Percentiles rank a stretch among this genome's conserved stretches.
Evolutionary conservation across 2,113 vertebrate genomes (phyloP).

Genomic region (Gadus macrocephalus): DNA sequence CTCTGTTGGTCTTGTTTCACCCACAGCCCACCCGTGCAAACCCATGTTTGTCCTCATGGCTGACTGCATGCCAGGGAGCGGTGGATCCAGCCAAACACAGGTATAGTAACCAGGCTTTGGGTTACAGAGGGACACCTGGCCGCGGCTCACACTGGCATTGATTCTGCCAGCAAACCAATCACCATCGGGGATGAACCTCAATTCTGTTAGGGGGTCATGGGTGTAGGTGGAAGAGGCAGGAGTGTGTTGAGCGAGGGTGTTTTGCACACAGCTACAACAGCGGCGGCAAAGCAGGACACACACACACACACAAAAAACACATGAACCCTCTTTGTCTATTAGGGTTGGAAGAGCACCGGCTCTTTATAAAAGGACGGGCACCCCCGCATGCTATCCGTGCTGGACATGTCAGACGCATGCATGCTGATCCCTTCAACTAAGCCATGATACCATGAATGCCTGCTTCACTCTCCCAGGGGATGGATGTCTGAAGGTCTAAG

Average conservation of each 20-base stretch:
- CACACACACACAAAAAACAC: conserved; percentile 50
- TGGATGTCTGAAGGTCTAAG: conserved; percentile 27
- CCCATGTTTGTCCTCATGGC: conserved; percentile 65
- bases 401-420: conserved; percentile 32
- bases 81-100: conserved; percentile 64
- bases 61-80: conserved; percentile 58
- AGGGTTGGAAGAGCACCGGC: conserved; percentile 56
- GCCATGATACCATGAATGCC: conserved; percentile 58
- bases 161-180: conserved; percentile 71
- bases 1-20: no score
- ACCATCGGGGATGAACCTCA: conserved; percentile 67
- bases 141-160: conserved; percentile 55
- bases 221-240: conserved; percentile 62
- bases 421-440: conserved; percentile 51
- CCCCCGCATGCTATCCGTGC: conserved; percentile 53
- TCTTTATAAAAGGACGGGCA: conserved; percentile 48
- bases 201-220: conserved; percentile 62
- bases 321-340: conserved; percentile 42
- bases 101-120: conserved; percentile 51
- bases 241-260: conserved; percentile 32
- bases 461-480: conserved; percentile 41
- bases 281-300: conserved; percentile 33
- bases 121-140: conserved; percentile 45
- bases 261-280: conserved; percentile 53
- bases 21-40: conserved; percentile 33